phyloP scores from a whole-genome alignment of 2,113 vertebrate species.

The Peucedramus taeniatus region DNA sequence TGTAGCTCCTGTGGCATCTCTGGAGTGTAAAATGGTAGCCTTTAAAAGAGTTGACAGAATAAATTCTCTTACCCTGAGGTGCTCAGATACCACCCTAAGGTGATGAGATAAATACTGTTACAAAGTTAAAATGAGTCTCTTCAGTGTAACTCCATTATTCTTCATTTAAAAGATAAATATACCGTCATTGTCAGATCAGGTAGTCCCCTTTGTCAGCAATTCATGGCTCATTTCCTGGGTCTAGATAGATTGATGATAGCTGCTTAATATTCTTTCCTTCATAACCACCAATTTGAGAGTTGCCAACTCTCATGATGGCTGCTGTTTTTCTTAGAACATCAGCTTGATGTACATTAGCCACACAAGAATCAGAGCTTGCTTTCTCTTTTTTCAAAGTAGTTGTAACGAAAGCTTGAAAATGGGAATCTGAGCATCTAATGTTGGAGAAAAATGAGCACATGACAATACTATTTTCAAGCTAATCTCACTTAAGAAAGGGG shows the following conservation, averaged over 20 bases:
- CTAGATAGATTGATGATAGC: constrained; percentile 57
- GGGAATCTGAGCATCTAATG: not conserved
- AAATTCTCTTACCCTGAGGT: not conserved
- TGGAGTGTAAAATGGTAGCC: not conserved
- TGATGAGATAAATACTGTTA: not conserved
- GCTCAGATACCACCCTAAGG: not conserved
- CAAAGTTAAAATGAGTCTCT: constrained; percentile 13
- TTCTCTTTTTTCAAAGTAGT: not conserved
- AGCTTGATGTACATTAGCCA: not conserved
- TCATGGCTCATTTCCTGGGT: constrained; percentile 53
- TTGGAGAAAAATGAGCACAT: not conserved
- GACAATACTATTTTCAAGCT: not conserved
- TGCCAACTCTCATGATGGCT: constrained; percentile 38
- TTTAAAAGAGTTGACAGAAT: not conserved
- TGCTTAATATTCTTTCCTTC: constrained; percentile 52
- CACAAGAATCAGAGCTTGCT: not conserved
- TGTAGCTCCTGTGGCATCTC: not conserved
- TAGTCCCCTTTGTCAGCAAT: constrained; percentile 54
- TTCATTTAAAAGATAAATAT: constrained; percentile 63
- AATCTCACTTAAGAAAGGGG: not conserved
- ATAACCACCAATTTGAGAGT: constrained; percentile 55
- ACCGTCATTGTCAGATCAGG: constrained; percentile 35
- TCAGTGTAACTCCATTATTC: constrained; percentile 55
- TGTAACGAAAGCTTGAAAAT: not conserved
- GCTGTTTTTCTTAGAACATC: constrained; percentile 39